A percentile compares a stretch with the other conserved stretches of the same genome.
Evolutionary conservation across 2,888 invertebrate species (phyloP).

Genomic region (Falcaria lacertinaria): DNA sequence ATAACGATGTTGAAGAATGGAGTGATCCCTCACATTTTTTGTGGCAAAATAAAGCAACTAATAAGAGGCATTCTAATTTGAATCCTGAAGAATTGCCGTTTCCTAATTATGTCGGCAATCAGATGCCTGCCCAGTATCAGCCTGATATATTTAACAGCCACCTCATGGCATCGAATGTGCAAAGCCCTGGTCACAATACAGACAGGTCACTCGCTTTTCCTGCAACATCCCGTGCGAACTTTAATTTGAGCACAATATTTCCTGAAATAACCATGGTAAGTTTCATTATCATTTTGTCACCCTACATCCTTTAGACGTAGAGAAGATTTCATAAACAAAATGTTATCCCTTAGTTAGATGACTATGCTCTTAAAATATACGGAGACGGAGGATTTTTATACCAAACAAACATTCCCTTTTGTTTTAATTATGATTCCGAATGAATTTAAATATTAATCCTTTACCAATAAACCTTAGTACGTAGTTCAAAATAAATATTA

Average conservation of each 20-base stretch:
- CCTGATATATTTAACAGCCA: constrained; percentile 68
- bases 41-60: constrained; percentile 63
- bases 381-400: too few species aligned
- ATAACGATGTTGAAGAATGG: constrained; percentile 65
- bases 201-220: constrained; percentile 63
- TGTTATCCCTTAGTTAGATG: too few species aligned
- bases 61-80: constrained; percentile 57
- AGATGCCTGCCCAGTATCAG: constrained; percentile 65
- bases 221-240: constrained; percentile 82
- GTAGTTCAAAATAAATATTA: too few species aligned
- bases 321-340: too few species aligned
- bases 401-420: too few species aligned
- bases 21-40: constrained; percentile 53
- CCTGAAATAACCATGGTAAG: constrained; percentile 87
- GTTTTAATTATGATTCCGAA: too few species aligned
- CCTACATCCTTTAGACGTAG: too few species aligned
- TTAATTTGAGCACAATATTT: constrained; percentile 90
- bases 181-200: constrained; percentile 51
- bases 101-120: constrained; percentile 65
- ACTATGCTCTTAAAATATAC: too few species aligned
- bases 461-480: too few species aligned
- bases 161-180: constrained; percentile 61
- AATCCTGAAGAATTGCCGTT: constrained; percentile 62
- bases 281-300: too few species aligned
- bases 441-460: too few species aligned